A percentile compares a stretch with the other conserved stretches of the same genome.
Conservation (phyloP, 2,113 vertebrate species). For the Gymnogyps californianus region DNA sequence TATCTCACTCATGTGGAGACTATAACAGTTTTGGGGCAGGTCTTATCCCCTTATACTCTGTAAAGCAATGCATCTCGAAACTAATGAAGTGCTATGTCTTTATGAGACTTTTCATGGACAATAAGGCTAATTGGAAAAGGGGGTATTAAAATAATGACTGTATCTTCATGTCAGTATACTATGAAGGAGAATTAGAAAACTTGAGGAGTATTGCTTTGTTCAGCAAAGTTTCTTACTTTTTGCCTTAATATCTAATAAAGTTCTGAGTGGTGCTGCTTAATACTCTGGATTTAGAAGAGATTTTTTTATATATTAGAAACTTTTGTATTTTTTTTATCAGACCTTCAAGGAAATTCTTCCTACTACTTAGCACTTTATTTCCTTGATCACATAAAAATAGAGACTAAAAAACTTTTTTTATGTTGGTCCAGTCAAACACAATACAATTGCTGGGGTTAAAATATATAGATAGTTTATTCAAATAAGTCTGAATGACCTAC, state of each 20-base stretch:
- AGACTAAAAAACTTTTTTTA: neutral
- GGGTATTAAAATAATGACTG: slow-evolving; percentile 32
- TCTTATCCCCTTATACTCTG: neutral
- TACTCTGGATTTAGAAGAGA: neutral
- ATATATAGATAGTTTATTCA: neutral
- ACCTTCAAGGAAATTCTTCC: neutral
- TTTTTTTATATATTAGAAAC: neutral
- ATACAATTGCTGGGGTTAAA: neutral
- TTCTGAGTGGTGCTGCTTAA: neutral
- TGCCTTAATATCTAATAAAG: neutral
- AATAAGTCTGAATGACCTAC: neutral
- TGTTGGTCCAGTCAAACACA: neutral
- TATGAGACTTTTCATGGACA: slow-evolving; percentile 53
- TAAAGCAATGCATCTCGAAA: slow-evolving; percentile 28
- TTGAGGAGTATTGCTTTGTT: neutral
- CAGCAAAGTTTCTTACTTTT: neutral
- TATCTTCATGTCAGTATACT: slow-evolving; percentile 8
- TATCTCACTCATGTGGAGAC: neutral
- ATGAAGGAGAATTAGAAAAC: slow-evolving; percentile 51
- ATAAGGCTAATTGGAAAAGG: slow-evolving; percentile 53
- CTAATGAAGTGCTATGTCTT: slow-evolving; percentile 46
- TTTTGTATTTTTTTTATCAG: neutral
- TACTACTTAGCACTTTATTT: neutral
- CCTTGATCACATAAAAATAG: neutral
- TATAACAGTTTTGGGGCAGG: neutral